These are phyloP conservation scores for Chorisops tibialis DNA, from an alignment of 2,888 invertebrate species.

Conservation along the genomic window DNA sequence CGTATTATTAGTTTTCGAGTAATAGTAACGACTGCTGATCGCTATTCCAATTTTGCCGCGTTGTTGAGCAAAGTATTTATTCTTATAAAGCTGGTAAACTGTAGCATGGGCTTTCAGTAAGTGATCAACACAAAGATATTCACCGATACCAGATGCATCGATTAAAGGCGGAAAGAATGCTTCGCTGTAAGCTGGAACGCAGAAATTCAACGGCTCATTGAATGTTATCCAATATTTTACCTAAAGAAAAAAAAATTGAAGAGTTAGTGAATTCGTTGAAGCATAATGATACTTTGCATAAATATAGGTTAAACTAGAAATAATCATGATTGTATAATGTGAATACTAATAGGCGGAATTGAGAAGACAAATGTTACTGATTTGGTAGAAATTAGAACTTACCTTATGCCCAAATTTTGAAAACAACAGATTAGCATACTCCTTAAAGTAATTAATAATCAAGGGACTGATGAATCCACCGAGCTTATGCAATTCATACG, in stretches of 20 bases:
- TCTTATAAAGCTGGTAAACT: conserved; percentile 51
- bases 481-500: conserved; percentile 54
- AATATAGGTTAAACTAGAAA: too few species aligned
- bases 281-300: too few species aligned
- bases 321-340: too few species aligned
- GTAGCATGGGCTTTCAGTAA: conserved; percentile 57
- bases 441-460: conserved; percentile 53
- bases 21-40: conserved; percentile 38
- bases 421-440: conserved; percentile 54
- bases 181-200: conserved; percentile 54
- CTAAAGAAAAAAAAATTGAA: too few species aligned
- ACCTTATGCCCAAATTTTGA: conserved; percentile 54
- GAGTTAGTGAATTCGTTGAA: too few species aligned
- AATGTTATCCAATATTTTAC: conserved; percentile 59
- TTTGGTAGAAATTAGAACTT: conserved; percentile 41
- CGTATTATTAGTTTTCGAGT: conserved; percentile 37
- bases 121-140: conserved; percentile 55
- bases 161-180: conserved; percentile 44
- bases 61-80: conserved; percentile 46
- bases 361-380: background rate
- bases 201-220: conserved; percentile 56
- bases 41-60: conserved; percentile 44
- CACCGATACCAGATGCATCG: conserved; percentile 52
- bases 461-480: conserved; percentile 56
- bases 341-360: too few species aligned